These are phyloP conservation scores for Tholera decimalis DNA, from an alignment of 2,888 invertebrate species.

Conservation along the genomic window DNA sequence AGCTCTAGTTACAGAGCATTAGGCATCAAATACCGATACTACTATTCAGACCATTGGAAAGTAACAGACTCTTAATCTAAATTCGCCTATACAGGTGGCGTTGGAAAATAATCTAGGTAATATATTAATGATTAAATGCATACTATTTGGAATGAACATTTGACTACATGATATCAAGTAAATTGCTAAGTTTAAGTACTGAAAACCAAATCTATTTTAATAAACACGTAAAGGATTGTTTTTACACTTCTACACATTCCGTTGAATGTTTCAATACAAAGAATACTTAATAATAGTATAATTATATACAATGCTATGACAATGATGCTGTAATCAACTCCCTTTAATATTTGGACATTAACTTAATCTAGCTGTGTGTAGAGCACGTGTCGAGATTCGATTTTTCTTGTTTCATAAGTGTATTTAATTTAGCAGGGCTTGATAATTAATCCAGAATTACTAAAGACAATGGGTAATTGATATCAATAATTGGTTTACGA, in stretches of 20 bases:
- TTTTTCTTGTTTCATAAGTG: neutral
- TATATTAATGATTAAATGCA: neutral
- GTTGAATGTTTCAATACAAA: neutral
- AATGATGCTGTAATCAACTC: neutral
- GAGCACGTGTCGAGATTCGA: neutral
- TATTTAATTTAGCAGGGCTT: neutral
- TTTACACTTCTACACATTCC: neutral
- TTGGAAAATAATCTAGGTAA: neutral
- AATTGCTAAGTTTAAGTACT: neutral
- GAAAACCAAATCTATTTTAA: neutral
- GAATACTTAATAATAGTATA: neutral
- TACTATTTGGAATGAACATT: conserved; percentile 9
- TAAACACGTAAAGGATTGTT: neutral
- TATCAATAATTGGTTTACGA: no score
- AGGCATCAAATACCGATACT: neutral
- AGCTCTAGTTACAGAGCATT: conserved; percentile 14
- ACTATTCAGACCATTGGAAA: neutral
- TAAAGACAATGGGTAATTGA: neutral
- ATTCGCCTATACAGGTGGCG: conserved; percentile 6
- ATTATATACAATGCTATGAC: conserved; percentile 4
- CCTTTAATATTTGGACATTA: neutral
- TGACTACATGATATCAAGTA: neutral
- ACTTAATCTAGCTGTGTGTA: neutral
- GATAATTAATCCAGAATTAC: neutral
- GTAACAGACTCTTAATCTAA: neutral